Evolutionary conservation across 2,797 vertebrate species (phyloP).

Genomic region (Todus mexicanus): DNA sequence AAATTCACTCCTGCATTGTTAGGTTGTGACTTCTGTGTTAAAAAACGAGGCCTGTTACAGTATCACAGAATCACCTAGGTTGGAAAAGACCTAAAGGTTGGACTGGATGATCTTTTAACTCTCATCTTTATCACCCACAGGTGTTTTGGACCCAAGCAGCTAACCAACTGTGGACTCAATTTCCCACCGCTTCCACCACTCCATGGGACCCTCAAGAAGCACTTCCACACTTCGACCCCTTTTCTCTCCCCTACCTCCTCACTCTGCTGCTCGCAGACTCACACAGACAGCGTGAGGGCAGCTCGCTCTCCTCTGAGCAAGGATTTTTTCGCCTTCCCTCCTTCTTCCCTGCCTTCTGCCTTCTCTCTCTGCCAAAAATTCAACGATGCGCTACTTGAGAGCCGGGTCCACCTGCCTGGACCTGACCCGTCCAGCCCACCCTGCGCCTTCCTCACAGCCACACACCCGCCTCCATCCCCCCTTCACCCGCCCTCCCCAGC

Average conservation of each 20-base stretch:
- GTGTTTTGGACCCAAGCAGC: no score
- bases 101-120: no score
- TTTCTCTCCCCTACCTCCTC: neutral
- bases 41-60: neutral
- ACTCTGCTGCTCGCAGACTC: neutral
- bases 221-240: fast-evolving
- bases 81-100: no score
- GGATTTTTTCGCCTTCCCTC: neutral
- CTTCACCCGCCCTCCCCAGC: no score
- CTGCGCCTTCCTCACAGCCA: neutral
- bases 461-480: neutral
- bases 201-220: neutral
- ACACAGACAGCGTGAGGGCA: fast-evolving
- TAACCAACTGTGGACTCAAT: neutral
- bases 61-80: no score
- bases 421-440: neutral
- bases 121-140: no score
- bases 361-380: neutral
- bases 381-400: fast-evolving
- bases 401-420: neutral
- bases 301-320: neutral
- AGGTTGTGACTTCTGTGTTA: neutral
- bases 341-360: neutral
- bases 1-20: no score
- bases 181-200: neutral